Conservation (phyloP, 2,888 invertebrate species). For the Cryptops parisi region DNA sequence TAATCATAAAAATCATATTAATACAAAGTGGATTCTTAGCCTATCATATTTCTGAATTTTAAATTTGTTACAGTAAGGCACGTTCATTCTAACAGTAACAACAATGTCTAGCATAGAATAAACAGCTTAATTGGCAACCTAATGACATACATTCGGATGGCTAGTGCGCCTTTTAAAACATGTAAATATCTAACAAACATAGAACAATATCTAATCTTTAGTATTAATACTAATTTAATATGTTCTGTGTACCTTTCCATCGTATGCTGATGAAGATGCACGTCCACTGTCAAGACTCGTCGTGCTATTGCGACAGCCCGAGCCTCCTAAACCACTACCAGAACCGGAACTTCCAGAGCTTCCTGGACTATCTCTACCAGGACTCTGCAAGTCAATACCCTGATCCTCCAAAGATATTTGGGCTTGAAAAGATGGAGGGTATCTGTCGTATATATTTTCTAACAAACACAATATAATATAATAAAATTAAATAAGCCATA, state of each 20-base stretch:
- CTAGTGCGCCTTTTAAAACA: no score
- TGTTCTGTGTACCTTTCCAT: constrained; percentile 20
- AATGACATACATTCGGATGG: no score
- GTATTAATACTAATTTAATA: not conserved
- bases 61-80: no score
- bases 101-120: no score
- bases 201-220: no score
- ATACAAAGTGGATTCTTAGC: no score
- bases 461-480: not conserved
- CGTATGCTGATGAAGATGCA: constrained; percentile 47
- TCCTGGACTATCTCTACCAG: constrained; percentile 84
- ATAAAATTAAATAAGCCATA: not conserved
- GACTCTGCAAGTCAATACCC: constrained; percentile 70
- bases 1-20: no score
- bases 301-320: constrained; percentile 68
- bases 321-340: constrained; percentile 21
- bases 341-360: constrained; percentile 26
- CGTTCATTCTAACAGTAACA: no score
- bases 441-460: constrained; percentile 9
- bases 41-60: no score
- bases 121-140: no score
- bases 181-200: no score
- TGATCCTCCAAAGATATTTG: constrained; percentile 72
- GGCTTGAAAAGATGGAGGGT: constrained; percentile 57
- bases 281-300: constrained; percentile 75